Percentiles rank a stretch among this genome's conserved stretches.
Evolutionary conservation across 2,888 invertebrate genomes (phyloP).

Genomic region (Chrysomela aeneicollis): DNA sequence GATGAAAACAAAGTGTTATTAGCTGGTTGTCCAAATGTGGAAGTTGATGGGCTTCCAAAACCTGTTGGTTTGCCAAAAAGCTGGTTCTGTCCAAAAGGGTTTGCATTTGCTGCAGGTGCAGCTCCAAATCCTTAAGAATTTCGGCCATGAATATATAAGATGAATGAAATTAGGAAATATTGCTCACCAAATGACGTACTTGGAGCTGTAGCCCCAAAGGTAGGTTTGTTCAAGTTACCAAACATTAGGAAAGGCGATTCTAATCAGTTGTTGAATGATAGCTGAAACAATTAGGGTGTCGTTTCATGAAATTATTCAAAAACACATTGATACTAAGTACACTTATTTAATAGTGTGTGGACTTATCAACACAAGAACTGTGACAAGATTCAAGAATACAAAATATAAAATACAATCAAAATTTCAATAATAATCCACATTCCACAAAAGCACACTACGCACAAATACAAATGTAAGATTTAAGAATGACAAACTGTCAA

Average conservation of each 20-base stretch:
- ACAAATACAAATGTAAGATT: too few relatives aligned
- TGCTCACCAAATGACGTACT: conserved; percentile 60
- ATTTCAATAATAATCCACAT: too few relatives aligned
- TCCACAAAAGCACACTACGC: too few relatives aligned
- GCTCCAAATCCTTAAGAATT: conserved; percentile 47
- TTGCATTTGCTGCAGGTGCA: conserved; percentile 44
- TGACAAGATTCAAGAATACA: not conserved
- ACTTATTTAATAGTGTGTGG: too few relatives aligned
- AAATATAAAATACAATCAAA: too few relatives aligned
- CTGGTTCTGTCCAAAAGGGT: conserved; percentile 56
- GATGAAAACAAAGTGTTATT: conserved; percentile 64
- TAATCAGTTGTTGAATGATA: too few relatives aligned
- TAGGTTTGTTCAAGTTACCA: conserved; percentile 50
- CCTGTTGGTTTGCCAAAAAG: conserved; percentile 66
- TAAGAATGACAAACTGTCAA: too few relatives aligned
- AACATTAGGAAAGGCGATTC: conserved; percentile 42
- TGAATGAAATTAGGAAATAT: not conserved
- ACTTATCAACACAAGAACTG: not conserved
- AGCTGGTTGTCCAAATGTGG: conserved; percentile 73
- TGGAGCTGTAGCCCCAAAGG: conserved; percentile 53
- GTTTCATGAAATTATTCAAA: not conserved
- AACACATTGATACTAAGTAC: too few relatives aligned
- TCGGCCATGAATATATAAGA: not conserved
- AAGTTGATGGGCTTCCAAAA: conserved; percentile 70
- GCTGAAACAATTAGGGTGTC: not conserved